Conservation (phyloP, 2,888 invertebrate genomes). For the Pristionchus mayeri region DNA sequence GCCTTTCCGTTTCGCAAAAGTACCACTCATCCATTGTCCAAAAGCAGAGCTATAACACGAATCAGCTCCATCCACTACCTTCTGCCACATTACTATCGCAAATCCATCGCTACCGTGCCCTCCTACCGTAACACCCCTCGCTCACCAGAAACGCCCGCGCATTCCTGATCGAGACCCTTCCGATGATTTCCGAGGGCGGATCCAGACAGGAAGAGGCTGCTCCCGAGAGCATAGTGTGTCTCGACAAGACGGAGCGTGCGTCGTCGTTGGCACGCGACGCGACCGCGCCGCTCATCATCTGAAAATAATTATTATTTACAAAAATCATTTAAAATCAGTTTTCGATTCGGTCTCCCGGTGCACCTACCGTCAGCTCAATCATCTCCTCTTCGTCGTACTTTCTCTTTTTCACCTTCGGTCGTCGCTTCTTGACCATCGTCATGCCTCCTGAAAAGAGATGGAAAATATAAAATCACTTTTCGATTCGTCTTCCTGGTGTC, state of each 20-base stretch:
- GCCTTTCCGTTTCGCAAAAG: no score
- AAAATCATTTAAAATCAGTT: neutral
- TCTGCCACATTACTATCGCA: no score
- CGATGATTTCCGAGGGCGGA: neutral
- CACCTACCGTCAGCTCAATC: constrained; percentile 12
- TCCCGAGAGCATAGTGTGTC: neutral
- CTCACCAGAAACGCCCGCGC: neutral
- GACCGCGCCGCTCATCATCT: neutral
- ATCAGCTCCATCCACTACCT: no score
- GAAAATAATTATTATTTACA: neutral
- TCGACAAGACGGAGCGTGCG: neutral
- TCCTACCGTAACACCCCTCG: no score
- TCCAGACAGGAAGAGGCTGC: neutral
- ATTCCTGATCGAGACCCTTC: neutral
- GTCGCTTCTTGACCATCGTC: neutral
- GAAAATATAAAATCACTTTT: neutral
- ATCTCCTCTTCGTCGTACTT: neutral
- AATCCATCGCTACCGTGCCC: no score
- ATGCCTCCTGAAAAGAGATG: no score
- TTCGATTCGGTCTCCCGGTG: neutral
- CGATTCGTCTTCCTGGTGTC: neutral
- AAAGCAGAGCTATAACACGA: no score
- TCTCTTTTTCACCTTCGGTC: neutral
- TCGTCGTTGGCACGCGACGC: neutral
- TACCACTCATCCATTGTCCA: no score